Evolutionary conservation across 1,140 invertebrate species (phyloP).

Genomic region (Aphelenchoides fujianensis): DNA sequence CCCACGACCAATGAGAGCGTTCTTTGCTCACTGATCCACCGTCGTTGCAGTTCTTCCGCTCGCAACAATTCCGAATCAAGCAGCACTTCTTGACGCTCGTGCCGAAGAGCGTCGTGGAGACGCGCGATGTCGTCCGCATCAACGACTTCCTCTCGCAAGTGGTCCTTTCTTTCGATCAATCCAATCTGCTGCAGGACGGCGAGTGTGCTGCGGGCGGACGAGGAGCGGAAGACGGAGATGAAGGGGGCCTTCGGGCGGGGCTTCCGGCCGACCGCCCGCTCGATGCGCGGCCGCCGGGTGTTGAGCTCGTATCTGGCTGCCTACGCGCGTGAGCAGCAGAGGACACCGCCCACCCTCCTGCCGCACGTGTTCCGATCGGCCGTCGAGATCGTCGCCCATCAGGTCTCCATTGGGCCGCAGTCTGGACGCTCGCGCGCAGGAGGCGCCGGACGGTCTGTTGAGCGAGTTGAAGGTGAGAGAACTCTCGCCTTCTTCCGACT

Average conservation of each 20-base stretch:
- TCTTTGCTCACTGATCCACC: too few species aligned
- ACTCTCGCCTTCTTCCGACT: background rate
- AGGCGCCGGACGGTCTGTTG: background rate
- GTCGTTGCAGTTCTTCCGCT: background rate
- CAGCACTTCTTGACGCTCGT: background rate
- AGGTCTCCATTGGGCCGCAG: background rate
- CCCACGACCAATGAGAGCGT: too few species aligned
- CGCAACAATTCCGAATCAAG: background rate
- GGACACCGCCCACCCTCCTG: background rate
- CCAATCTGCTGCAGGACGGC: background rate
- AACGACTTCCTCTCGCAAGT: slow-evolving; percentile 1
- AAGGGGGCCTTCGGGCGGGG: background rate
- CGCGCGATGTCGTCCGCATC: background rate
- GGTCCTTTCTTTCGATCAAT: background rate
- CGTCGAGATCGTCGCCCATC: background rate
- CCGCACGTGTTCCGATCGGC: background rate
- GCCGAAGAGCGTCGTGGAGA: background rate
- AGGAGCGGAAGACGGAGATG: slow-evolving; percentile 7
- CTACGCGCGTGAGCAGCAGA: background rate
- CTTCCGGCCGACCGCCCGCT: background rate
- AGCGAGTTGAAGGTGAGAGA: background rate
- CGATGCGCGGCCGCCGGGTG: background rate
- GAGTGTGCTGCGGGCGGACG: background rate
- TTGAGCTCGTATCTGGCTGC: background rate
- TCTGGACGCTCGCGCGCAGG: background rate